Evolutionary conservation across 2,888 invertebrate species (phyloP).

Genomic region (Clitarchus hookeri): DNA sequence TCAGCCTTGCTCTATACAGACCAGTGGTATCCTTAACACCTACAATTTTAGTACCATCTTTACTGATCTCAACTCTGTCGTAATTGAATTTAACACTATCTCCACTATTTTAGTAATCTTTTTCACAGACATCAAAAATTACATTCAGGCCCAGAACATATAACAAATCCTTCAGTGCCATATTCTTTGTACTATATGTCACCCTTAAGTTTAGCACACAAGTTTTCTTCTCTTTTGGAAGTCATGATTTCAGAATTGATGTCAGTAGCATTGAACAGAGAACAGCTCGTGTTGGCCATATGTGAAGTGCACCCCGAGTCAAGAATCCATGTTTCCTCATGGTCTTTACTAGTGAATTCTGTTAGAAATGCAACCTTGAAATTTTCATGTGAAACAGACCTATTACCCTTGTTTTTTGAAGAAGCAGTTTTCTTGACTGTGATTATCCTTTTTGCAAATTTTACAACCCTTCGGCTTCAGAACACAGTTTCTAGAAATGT

Average conservation of each 20-base stretch:
- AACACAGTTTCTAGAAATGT: background rate
- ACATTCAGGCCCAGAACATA: background rate
- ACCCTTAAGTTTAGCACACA: background rate
- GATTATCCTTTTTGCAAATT: background rate
- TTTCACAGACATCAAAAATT: background rate
- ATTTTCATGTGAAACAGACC: no score
- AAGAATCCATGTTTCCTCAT: constrained; percentile 5
- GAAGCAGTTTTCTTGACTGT: background rate
- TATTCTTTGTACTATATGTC: background rate
- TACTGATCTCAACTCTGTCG: background rate
- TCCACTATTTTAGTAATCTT: background rate
- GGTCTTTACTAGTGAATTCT: no score
- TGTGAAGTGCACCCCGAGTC: background rate
- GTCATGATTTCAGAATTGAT: background rate
- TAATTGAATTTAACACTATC: no score
- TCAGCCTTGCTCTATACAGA: background rate
- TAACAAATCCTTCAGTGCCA: background rate
- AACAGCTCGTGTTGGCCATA: background rate
- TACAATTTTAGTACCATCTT: background rate
- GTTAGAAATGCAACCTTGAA: no score
- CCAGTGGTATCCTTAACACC: background rate
- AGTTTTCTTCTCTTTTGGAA: background rate
- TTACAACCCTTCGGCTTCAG: background rate
- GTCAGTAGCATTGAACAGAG: background rate
- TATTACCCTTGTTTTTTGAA: background rate